Evolutionary conservation across 2,888 invertebrate genomes (phyloP).

Genomic region (Hypena proboscidalis): DNA sequence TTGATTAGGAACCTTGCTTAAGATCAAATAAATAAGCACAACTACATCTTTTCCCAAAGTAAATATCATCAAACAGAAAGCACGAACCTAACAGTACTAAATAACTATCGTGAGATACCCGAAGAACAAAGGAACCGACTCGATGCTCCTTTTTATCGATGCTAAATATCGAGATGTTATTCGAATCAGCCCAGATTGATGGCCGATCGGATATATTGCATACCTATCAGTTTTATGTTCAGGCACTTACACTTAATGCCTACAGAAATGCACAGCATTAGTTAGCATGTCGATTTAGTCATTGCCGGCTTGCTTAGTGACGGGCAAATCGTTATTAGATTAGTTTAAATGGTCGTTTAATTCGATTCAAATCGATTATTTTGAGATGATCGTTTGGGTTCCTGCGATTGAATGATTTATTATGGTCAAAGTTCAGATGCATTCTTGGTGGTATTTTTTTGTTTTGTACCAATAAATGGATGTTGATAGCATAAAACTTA

Average conservation of each 20-base stretch:
- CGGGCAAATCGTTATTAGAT: constrained; percentile 63
- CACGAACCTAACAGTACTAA: constrained; percentile 18
- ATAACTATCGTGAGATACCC: constrained; percentile 31
- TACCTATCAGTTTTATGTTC: constrained; percentile 82
- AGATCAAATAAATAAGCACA: no score
- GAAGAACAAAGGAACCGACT: constrained; percentile 47
- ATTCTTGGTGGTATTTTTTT: no score
- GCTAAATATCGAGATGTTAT: constrained; percentile 60
- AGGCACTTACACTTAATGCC: constrained; percentile 76
- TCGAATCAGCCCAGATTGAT: constrained; percentile 61
- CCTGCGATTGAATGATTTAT: background rate
- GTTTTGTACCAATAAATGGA: no score
- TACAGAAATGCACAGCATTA: constrained; percentile 74
- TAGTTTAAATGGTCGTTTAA: constrained; percentile 50
- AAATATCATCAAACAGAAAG: constrained; percentile 2
- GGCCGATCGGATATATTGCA: constrained; percentile 73
- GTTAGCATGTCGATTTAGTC: constrained; percentile 64
- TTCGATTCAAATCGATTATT: constrained; percentile 47
- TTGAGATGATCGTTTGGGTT: background rate
- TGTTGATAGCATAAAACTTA: no score
- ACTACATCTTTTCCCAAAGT: constrained; percentile 6
- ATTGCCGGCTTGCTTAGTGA: constrained; percentile 51
- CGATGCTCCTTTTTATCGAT: constrained; percentile 51
- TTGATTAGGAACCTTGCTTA: no score
- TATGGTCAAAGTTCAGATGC: background rate